These are phyloP conservation scores for Caprella mutica DNA, from an alignment of 2,888 invertebrate species.

Conservation along the genomic window DNA sequence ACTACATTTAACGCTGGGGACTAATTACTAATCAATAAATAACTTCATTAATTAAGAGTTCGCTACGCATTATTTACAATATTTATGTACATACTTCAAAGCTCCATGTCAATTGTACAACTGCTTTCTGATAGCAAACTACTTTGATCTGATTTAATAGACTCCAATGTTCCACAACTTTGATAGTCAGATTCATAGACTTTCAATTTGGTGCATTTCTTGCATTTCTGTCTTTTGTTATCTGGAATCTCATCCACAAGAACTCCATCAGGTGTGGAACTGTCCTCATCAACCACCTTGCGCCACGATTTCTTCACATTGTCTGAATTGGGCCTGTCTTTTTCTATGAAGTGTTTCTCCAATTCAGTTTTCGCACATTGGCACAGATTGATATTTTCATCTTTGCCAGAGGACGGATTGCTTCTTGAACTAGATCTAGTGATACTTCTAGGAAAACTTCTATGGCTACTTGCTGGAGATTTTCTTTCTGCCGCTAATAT, in stretches of 20 bases:
- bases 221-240: slow-evolving; percentile 14
- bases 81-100: too few species aligned
- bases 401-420: slow-evolving; percentile 2
- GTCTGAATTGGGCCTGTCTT: slow-evolving; percentile 34
- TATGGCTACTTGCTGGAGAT: neutral
- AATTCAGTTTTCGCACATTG: slow-evolving; percentile 31
- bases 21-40: too few species aligned
- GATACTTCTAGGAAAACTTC: neutral
- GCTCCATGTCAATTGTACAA: too few species aligned
- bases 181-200: slow-evolving; percentile 68
- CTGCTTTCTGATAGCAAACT: too few species aligned
- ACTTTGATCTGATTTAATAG: too few species aligned
- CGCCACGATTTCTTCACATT: slow-evolving; percentile 39
- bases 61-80: too few species aligned
- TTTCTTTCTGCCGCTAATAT: slow-evolving; percentile 2
- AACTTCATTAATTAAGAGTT: too few species aligned
- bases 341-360: slow-evolving; percentile 35
- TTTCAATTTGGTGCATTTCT: slow-evolving; percentile 41
- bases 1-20: too few species aligned
- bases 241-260: slow-evolving; percentile 28
- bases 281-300: slow-evolving; percentile 38
- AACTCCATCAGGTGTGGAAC: slow-evolving; percentile 40
- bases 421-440: neutral
- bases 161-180: too few species aligned
- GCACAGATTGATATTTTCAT: slow-evolving; percentile 13